Conservation (phyloP, 2,113 vertebrate species). For the Turdus rufiventris region DNA sequence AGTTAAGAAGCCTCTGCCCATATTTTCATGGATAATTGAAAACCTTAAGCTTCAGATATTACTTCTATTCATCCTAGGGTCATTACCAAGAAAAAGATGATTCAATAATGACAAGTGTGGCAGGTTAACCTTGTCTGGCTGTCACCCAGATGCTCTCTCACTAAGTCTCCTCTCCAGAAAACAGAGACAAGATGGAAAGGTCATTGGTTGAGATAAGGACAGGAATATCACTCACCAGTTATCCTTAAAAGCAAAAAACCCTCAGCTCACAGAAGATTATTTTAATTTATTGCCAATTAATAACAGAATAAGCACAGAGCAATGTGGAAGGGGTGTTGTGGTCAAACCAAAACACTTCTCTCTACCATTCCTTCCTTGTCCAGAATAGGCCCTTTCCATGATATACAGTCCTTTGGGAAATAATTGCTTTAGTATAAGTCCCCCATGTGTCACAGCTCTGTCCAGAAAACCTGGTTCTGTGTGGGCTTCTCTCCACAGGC, state of each 20-base stretch:
- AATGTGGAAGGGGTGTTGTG: accelerated
- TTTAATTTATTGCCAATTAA: not conserved
- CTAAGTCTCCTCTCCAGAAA: not conserved
- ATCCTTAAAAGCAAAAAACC: not conserved
- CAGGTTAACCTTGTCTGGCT: not conserved
- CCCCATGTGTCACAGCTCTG: not conserved
- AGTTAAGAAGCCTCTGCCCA: not conserved
- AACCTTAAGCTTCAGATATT: not conserved
- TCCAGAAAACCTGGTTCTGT: not conserved
- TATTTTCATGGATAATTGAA: not conserved
- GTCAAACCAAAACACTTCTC: not conserved
- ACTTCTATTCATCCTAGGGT: not conserved
- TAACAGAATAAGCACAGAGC: not conserved
- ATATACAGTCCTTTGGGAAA: not conserved
- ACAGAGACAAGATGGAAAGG: not conserved
- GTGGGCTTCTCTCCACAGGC: not conserved
- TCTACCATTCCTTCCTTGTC: not conserved
- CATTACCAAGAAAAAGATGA: not conserved
- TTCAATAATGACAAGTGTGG: not conserved
- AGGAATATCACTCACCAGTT: not conserved
- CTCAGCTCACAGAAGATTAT: not conserved
- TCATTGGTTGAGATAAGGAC: not conserved
- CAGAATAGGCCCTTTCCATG: not conserved
- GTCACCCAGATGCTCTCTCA: not conserved
- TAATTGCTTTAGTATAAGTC: accelerated